phyloP scores from a whole-genome alignment of 2,888 invertebrate species.

The Imbricaverruca yamaguchii region DNA sequence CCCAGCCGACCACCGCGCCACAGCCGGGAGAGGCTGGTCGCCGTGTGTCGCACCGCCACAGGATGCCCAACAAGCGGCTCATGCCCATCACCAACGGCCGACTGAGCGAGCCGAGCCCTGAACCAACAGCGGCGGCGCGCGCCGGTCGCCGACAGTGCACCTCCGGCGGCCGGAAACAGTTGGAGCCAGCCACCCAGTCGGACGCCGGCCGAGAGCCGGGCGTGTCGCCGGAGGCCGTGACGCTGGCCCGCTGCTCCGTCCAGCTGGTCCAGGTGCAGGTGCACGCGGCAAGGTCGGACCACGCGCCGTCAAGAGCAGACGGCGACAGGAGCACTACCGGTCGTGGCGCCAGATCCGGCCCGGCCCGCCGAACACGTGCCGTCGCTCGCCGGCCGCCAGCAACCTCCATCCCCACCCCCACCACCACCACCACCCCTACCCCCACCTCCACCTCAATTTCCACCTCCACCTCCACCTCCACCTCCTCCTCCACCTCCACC shows the following conservation, averaged over 20 bases:
- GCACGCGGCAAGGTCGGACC: not conserved
- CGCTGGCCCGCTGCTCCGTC: not conserved
- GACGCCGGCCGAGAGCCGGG: not conserved
- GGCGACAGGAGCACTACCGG: no score
- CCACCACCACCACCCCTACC: no score
- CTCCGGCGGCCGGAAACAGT: not conserved
- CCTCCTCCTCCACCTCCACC: no score
- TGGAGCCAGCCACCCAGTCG: not conserved
- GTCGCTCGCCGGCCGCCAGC: not conserved
- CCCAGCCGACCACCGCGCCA: not conserved
- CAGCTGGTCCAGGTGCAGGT: not conserved
- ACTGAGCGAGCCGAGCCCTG: no score
- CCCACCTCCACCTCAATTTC: no score
- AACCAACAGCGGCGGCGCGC: not conserved
- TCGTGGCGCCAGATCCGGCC: no score
- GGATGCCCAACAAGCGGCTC: not conserved
- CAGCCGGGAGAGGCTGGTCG: not conserved
- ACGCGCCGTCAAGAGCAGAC: no score
- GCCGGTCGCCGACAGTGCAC: not conserved
- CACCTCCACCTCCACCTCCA: no score
- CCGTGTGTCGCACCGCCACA: constrained; percentile 3
- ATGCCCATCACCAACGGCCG: constrained; percentile 16
- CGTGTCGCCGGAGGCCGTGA: not conserved
- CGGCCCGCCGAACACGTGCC: no score
- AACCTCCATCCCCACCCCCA: no score